Evolutionary conservation across 2,113 vertebrate species (phyloP).

Genomic region (Ctenodactylus gundi): DNA sequence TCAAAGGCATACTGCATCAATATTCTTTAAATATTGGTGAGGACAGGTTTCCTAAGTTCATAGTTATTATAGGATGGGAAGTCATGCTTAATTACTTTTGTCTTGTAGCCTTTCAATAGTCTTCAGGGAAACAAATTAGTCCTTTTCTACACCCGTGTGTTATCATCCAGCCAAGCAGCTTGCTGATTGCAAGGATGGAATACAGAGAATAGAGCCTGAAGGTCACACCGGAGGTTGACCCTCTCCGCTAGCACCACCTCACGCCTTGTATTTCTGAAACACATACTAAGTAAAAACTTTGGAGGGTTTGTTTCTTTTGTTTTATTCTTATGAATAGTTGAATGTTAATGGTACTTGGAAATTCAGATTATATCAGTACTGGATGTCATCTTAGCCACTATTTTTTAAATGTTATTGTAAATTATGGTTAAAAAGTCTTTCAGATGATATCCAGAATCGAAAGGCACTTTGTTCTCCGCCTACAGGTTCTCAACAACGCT

Average conservation of each 20-base stretch:
- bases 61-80: constrained; percentile 78
- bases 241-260: neutral
- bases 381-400: neutral
- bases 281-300: neutral
- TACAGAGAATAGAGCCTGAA: constrained; percentile 45
- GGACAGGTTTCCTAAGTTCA: constrained; percentile 76
- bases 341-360: neutral
- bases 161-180: constrained; percentile 72
- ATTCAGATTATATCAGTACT: neutral
- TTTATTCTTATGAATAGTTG: neutral
- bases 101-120: constrained; percentile 66
- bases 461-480: neutral
- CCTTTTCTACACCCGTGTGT: constrained; percentile 71
- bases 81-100: constrained; percentile 83
- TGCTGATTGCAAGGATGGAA: constrained; percentile 72
- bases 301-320: neutral
- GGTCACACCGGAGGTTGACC: neutral
- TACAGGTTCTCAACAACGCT: neutral
- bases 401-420: neutral
- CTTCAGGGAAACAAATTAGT: constrained; percentile 82
- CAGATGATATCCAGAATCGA: neutral
- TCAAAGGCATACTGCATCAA: constrained; percentile 62
- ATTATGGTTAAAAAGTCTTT: neutral
- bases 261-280: neutral
- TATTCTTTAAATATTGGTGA: constrained; percentile 66